Percentiles rank a stretch among this genome's conserved stretches.
Conservation (phyloP, 2,113 vertebrate species). For the Mus pahari region DNA sequence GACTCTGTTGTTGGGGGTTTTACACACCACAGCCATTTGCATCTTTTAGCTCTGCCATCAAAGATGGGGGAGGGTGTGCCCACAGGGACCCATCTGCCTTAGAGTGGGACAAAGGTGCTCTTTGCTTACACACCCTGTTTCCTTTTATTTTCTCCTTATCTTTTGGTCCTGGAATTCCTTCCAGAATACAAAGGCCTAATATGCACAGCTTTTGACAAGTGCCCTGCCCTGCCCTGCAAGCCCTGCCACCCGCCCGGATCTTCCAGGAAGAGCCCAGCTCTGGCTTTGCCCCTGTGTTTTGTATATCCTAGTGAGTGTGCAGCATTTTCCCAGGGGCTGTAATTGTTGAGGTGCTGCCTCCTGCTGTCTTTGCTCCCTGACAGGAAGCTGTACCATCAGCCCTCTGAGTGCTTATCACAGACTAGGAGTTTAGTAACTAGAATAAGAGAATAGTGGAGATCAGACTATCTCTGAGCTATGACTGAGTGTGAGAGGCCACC, state of each 20-base stretch:
- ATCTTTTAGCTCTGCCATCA: neutral
- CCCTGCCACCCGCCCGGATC: neutral
- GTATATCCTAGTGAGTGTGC: neutral
- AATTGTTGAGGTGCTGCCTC: neutral
- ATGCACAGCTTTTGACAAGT: neutral
- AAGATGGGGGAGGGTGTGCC: neutral
- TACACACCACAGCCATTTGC: neutral
- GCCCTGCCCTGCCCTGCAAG: neutral
- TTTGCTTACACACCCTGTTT: neutral
- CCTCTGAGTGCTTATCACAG: neutral
- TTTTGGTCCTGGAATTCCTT: neutral
- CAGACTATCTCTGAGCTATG: slow-evolving; percentile 21
- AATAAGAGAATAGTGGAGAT: slow-evolving; percentile 8
- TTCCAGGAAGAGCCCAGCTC: neutral
- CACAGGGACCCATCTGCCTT: neutral
- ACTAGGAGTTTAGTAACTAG: neutral
- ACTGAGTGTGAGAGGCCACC: slow-evolving; percentile 36
- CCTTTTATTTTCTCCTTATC: neutral
- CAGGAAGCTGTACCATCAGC: neutral
- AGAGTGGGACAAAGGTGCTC: neutral
- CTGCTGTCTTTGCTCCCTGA: neutral
- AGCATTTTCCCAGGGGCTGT: neutral
- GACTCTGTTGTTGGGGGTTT: neutral
- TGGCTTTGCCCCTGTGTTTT: rapidly evolving
- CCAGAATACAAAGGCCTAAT: neutral